phyloP scores from a whole-genome alignment of 2,888 invertebrate species.

The Anthrax anthrax region DNA sequence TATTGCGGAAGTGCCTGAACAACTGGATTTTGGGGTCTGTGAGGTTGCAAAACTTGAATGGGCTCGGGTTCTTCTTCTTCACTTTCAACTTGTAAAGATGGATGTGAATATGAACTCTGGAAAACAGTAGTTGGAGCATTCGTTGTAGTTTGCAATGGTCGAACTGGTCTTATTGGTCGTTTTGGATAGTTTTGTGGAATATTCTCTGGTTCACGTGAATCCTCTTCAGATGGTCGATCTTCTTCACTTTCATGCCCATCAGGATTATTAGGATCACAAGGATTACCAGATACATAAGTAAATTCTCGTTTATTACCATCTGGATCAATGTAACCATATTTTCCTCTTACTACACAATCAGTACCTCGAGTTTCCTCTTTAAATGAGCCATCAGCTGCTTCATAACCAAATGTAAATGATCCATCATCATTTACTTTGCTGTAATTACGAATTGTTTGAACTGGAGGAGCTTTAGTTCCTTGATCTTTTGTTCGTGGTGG shows the following conservation, averaged over 20 bases:
- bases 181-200: slow-evolving; percentile 48
- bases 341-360: slow-evolving; percentile 74
- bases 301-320: slow-evolving; percentile 76
- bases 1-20: slow-evolving; percentile 15
- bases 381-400: slow-evolving; percentile 73
- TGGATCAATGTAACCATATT: slow-evolving; percentile 76
- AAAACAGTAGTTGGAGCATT: slow-evolving; percentile 50
- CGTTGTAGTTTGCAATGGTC: slow-evolving; percentile 35
- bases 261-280: slow-evolving; percentile 72
- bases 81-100: slow-evolving; percentile 37
- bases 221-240: slow-evolving; percentile 36
- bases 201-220: slow-evolving; percentile 44
- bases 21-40: slow-evolving; percentile 27
- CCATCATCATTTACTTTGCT: slow-evolving; percentile 56
- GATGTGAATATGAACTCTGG: slow-evolving; percentile 49
- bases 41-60: slow-evolving; percentile 33
- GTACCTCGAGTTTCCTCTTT: slow-evolving; percentile 75
- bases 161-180: slow-evolving; percentile 35
- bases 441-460: slow-evolving; percentile 70
- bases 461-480: slow-evolving; percentile 51
- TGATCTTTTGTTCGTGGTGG: slow-evolving; percentile 41
- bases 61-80: slow-evolving; percentile 43
- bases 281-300: slow-evolving; percentile 74
- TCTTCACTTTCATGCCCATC: slow-evolving; percentile 48
- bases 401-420: slow-evolving; percentile 48